phyloP scores from a whole-genome alignment of 2,888 invertebrate species.

The Hoplodrina blanda region DNA sequence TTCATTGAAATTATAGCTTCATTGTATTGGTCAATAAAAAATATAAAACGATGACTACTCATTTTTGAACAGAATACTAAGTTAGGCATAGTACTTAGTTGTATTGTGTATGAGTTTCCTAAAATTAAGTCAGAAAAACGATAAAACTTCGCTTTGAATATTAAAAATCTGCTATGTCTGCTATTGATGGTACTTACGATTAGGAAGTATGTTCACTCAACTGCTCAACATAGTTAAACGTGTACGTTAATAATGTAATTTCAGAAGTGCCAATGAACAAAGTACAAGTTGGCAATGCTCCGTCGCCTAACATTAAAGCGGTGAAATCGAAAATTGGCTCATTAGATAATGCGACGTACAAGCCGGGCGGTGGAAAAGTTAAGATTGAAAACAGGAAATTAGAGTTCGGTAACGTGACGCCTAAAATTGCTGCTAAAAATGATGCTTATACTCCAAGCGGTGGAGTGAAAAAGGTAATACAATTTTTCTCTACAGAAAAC shows the following conservation, averaged over 20 bases:
- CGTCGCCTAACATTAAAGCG: conserved; percentile 97
- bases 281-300: conserved; percentile 97
- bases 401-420: conserved; percentile 95
- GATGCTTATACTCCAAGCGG: conserved; percentile 96
- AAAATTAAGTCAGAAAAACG: background rate
- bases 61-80: conserved; percentile 22
- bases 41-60: conserved; percentile 34
- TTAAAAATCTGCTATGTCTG: background rate
- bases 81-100: background rate
- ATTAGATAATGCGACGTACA: conserved; percentile 96
- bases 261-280: conserved; percentile 97
- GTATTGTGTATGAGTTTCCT: conserved; percentile 7
- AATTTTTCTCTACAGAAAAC: background rate
- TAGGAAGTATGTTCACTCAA: background rate
- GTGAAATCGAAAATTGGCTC: conserved; percentile 98
- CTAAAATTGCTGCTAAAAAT: conserved; percentile 97
- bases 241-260: conserved; percentile 58
- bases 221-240: background rate
- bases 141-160: background rate
- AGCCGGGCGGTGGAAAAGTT: conserved; percentile 96
- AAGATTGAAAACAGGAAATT: conserved; percentile 97
- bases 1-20: conserved; percentile 27
- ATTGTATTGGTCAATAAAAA: conserved; percentile 26
- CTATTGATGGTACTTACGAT: background rate
- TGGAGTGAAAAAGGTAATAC: conserved; percentile 96